phyloP scores from a whole-genome alignment of 2,113 vertebrate species.

The Hemicordylus capensis region DNA sequence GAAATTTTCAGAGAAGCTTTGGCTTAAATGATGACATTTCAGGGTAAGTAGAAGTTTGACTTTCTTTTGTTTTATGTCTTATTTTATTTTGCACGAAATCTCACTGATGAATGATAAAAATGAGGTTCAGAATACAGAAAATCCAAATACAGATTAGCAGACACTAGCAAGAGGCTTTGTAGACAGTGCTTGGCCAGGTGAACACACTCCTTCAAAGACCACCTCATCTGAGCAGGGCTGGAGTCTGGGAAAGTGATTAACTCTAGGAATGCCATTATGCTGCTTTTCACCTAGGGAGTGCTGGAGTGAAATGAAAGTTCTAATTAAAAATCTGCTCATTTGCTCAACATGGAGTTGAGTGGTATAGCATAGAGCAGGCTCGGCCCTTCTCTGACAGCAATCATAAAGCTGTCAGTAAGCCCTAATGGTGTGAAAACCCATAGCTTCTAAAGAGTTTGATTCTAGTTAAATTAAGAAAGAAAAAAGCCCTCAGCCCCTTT shows the following conservation, averaged over 20 bases:
- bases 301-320: constrained; percentile 79
- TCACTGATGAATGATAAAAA: constrained; percentile 35
- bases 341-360: constrained; percentile 61
- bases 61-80: not conserved
- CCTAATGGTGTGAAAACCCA: constrained; percentile 73
- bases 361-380: constrained; percentile 63
- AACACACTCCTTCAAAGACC: constrained; percentile 69
- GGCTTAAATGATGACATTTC: not conserved
- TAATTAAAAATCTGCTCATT: constrained; percentile 85
- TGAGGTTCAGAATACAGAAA: constrained; percentile 46
- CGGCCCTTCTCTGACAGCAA: constrained; percentile 71
- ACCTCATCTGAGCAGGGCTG: constrained; percentile 72
- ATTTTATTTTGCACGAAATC: not conserved
- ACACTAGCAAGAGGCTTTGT: constrained; percentile 63
- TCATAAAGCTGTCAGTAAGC: constrained; percentile 82
- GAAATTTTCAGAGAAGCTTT: not conserved
- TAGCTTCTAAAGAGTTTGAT: constrained; percentile 63
- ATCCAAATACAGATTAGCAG: constrained; percentile 71
- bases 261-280: constrained; percentile 74
- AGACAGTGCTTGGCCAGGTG: constrained; percentile 69
- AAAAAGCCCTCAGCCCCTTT: constrained; percentile 31
- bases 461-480: constrained; percentile 26
- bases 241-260: constrained; percentile 87
- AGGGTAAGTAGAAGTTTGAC: not conserved
- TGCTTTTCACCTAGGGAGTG: constrained; percentile 71